Percentiles rank a stretch among this genome's conserved stretches.
Evolutionary conservation across 2,797 vertebrate genomes (phyloP).

Genomic region (Lacerta viridis): DNA sequence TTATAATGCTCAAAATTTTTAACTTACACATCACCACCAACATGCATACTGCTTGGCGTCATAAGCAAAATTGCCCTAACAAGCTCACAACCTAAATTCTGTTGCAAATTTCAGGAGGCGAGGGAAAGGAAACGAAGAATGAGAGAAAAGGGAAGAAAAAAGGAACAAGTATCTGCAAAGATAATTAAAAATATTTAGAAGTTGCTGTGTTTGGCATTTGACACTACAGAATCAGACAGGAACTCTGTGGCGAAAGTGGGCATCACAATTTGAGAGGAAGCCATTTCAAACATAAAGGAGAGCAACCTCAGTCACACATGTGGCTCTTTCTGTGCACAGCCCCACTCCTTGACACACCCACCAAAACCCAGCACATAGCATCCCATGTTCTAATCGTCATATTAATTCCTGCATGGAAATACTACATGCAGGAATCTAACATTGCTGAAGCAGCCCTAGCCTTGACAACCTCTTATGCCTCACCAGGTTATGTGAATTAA

Average conservation of each 20-base stretch:
- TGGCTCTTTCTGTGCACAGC: not conserved
- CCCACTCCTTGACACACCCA: not conserved
- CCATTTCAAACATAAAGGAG: not conserved
- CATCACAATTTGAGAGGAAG: not conserved
- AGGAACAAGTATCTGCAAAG: not conserved
- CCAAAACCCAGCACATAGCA: not conserved
- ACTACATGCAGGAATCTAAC: not conserved
- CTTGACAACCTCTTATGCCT: too few relatives aligned
- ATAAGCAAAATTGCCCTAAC: not conserved
- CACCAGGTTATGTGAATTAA: not conserved
- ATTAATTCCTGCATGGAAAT: not conserved
- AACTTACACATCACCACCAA: not conserved
- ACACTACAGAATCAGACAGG: not conserved
- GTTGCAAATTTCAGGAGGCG: not conserved
- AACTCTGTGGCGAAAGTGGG: not conserved
- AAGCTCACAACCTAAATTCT: not conserved
- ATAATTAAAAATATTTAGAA: not conserved
- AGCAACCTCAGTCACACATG: not conserved
- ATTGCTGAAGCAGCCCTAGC: not conserved
- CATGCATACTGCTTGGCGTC: not conserved
- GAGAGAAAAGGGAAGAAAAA: not conserved
- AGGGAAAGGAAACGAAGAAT: not conserved
- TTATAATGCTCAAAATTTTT: not conserved
- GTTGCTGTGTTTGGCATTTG: not conserved
- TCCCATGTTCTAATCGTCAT: not conserved